Evolutionary conservation across 2,797 vertebrate genomes (phyloP), one percentile per base, ranked within the genome.

Genomic region (Melanogrammus aeglefinus): DNA sequence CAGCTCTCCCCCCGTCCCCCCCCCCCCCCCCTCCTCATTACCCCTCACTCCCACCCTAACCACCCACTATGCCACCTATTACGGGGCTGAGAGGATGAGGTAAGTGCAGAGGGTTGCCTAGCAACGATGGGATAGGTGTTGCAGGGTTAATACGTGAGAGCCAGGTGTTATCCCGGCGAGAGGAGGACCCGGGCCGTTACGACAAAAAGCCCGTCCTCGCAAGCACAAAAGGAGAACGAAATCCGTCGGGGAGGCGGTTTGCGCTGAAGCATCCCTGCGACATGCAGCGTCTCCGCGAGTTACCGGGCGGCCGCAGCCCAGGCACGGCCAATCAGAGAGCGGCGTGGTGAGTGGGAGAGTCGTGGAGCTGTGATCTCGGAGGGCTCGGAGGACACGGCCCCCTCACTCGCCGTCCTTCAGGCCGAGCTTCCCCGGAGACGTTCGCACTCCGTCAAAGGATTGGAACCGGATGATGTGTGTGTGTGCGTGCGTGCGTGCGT

Each of bases 91-190:
- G 84, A 87, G 90, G 83, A 90, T 87, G 86, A 90, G 85, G 83
- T 85, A 86, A 89, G 89, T 84, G 82, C 88, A 81, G 73, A 74
- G 51, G 74, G 93, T 94, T 94, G 92, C 93, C 87, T 92, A 92
- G 94, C 93, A 94, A 95, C 94, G 92, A 88, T 86, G 39, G 81
- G 83, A 91, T 57, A 93, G 91, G 92, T 92, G 89, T 90, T 91
- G 87, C 87, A 90, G 90, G 89, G 92, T 93, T 94, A 93, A 94
- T 93, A 91, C 90, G 92, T 88, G 84, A 86, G 90, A 91, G 84
- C 82, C 90, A 93, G 87, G 90, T 91, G 91, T 90, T 89, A 89
- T 92, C 88, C 90, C 77, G 86, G 29, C 75, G 83, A 88, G 76
- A 90, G 84, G 80, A 90, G 86, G 83, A 69, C 39, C 72, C 75